A percentile compares a stretch with the other conserved stretches of the same genome.
phyloP scores from a whole-genome alignment of 37 sponge, comb jelly and placozoan genomes.

The Oscarella lobularis region DNA sequence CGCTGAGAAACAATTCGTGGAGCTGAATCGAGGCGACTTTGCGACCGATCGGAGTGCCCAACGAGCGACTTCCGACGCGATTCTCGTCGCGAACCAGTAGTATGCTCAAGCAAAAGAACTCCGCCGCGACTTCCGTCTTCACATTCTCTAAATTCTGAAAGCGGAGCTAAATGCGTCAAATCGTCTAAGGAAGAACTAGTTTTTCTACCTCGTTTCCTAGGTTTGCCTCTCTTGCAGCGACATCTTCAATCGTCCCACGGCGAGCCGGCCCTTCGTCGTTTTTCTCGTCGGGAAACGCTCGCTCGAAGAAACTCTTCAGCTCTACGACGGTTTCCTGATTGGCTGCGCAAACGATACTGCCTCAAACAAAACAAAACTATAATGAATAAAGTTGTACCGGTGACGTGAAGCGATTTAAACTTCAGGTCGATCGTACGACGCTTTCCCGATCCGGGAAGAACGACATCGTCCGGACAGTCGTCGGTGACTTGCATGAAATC shows the following conservation, averaged over 20 bases:
- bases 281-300: conserved; percentile 19
- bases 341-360: conserved; percentile 20
- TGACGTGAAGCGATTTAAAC: neutral
- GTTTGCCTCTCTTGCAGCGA: too few relatives aligned
- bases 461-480: neutral
- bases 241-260: too few relatives aligned
- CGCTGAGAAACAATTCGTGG: neutral
- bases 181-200: neutral
- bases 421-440: neutral
- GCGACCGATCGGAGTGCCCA: neutral
- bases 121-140: neutral
- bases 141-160: neutral
- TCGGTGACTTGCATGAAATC: neutral
- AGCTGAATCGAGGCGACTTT: neutral
- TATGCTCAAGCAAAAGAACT: neutral
- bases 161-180: neutral
- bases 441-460: neutral
- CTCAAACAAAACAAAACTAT: neutral
- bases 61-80: neutral
- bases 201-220: too few relatives aligned
- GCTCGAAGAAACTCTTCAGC: conserved; percentile 45
- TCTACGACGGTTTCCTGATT: conserved; percentile 67
- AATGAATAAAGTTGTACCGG: neutral
- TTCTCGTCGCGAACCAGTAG: neutral
- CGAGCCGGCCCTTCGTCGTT: neutral